These are phyloP conservation scores for Hybognathus amarus DNA, from an alignment of 2,797 vertebrate genomes.

Conservation along the genomic window DNA sequence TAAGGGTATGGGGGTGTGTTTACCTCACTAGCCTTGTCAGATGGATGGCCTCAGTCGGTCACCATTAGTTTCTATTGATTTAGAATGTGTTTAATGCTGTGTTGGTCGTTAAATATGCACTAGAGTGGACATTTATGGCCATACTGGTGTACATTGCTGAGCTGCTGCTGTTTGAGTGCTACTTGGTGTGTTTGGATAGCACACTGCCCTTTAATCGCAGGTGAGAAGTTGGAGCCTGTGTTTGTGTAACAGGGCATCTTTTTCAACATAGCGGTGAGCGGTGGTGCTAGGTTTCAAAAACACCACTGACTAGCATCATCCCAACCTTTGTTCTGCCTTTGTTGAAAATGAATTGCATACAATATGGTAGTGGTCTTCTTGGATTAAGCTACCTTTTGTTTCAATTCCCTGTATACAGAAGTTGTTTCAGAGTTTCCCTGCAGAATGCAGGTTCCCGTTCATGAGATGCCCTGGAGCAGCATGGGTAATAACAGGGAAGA, in stretches of 20 bases:
- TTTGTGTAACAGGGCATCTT: neutral
- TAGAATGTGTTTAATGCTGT: conserved; percentile 28
- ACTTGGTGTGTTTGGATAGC: conserved; percentile 19
- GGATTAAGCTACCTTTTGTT: conserved; percentile 13
- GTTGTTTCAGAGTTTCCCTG: conserved; percentile 1
- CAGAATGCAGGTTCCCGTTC: conserved; percentile 12
- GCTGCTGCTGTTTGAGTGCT: conserved; percentile 15
- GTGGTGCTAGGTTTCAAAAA: conserved; percentile 41
- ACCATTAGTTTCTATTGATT: conserved; percentile 49
- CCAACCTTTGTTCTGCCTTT: conserved; percentile 21
- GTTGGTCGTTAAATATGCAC: conserved; percentile 27
- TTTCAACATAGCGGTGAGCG: conserved; percentile 35
- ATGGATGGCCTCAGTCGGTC: conserved; percentile 34
- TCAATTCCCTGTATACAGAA: neutral
- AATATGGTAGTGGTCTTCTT: neutral
- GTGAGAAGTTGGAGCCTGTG: conserved; percentile 32
- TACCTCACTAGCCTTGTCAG: conserved; percentile 9
- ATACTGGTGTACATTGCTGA: conserved; percentile 2
- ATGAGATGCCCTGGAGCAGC: neutral
- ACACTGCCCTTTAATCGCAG: conserved; percentile 29
- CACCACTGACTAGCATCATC: conserved; percentile 13
- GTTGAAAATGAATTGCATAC: conserved; percentile 15
- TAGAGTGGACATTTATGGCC: conserved; percentile 17
- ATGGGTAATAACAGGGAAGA: conserved; percentile 22
- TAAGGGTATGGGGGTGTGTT: conserved; percentile 19